Percentiles rank a stretch among this genome's conserved stretches.
Conservation (phyloP, 2,797 vertebrate genomes). For the Syngnathus rostellatus region DNA sequence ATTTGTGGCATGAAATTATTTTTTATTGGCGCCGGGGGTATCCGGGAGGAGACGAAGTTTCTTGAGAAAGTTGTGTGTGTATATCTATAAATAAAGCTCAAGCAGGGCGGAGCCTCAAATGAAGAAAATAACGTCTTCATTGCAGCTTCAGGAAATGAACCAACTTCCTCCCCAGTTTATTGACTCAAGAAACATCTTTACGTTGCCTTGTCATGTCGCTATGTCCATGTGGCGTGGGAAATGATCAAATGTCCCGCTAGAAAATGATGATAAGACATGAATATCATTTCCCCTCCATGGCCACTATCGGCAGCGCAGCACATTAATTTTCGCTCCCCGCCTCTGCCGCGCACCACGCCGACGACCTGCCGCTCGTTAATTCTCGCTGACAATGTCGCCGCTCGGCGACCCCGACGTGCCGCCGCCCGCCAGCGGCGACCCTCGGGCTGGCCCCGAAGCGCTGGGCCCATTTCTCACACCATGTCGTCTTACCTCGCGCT, state of each 20-base stretch:
- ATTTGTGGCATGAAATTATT: neutral
- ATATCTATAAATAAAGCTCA: slow-evolving; percentile 65
- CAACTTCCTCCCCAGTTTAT: slow-evolving; percentile 8
- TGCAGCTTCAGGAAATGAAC: slow-evolving; percentile 8
- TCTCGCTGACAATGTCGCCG: slow-evolving; percentile 24
- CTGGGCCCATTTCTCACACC: slow-evolving; percentile 19
- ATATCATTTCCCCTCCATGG: neutral
- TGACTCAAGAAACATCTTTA: neutral
- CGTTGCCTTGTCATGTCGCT: too few species aligned
- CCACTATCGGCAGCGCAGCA: neutral
- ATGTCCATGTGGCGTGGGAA: too few species aligned
- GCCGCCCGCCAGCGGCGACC: slow-evolving; percentile 24
- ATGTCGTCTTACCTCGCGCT: slow-evolving; percentile 14
- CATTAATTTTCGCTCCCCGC: slow-evolving; percentile 9
- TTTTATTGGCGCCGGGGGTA: neutral
- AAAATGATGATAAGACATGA: neutral
- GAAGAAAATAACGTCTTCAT: slow-evolving; percentile 4
- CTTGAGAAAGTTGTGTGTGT: slow-evolving; percentile 42
- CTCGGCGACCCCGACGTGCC: slow-evolving; percentile 18
- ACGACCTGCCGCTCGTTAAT: slow-evolving; percentile 28
- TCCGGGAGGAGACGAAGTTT: slow-evolving; percentile 11
- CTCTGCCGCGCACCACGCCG: slow-evolving; percentile 15
- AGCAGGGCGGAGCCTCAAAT: slow-evolving; percentile 42
- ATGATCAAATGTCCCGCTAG: neutral
- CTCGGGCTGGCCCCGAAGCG: slow-evolving; percentile 17